Base-by-base conservation (phyloP, 1,140 invertebrate species). In the Psix sp. region DNA sequence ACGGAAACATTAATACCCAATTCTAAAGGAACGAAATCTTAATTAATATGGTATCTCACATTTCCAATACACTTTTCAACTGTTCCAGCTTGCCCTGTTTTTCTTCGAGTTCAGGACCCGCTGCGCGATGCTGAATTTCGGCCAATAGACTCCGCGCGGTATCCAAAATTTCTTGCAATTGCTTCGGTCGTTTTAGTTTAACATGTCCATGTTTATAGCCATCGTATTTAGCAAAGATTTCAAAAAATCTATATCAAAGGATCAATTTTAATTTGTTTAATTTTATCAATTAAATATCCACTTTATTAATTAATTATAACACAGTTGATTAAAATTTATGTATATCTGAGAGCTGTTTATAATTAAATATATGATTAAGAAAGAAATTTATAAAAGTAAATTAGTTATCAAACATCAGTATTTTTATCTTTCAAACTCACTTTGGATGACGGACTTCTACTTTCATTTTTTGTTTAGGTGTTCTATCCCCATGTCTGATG, bases 401-500 rank as follows among this genome's bases (percentile, higher is more conserved):
- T n/a, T n/a, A n/a, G n/a, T n/a, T n/a, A n/a, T n/a, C n/a, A n/a
- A n/a, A n/a, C n/a, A n/a, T n/a, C n/a, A n/a, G n/a, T n/a, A n/a
- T 24, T 24, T 24, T 24, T 24, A 24, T 24, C 9, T 4, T 4
- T 9, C 10, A 51, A 39, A 88, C 90, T 89, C 87, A 98, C 94
- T 97, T 98, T 18, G 93, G 95, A 91, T 99, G 96, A 56, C 97
- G 91, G n/a, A 99, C 98, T 91, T 99, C 97, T 77, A 99, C 97
- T 88, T 99, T 99, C 98, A 99, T 99, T 88, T 99, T 99, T 87
- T 99, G 98, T 86, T 99, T 99, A 0, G 98, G 98, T 7, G 98
- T 99, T 77, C 98, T 89, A 86, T 99, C 98, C 0, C 98, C 98
- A 82, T 99, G 98, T 74, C 98, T 87, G 46, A 99, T 99, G 0